A percentile compares a stretch with the other conserved stretches of the same genome.
Evolutionary conservation across 1,140 invertebrate genomes (phyloP).

Genomic region (Cyclina sinensis): DNA sequence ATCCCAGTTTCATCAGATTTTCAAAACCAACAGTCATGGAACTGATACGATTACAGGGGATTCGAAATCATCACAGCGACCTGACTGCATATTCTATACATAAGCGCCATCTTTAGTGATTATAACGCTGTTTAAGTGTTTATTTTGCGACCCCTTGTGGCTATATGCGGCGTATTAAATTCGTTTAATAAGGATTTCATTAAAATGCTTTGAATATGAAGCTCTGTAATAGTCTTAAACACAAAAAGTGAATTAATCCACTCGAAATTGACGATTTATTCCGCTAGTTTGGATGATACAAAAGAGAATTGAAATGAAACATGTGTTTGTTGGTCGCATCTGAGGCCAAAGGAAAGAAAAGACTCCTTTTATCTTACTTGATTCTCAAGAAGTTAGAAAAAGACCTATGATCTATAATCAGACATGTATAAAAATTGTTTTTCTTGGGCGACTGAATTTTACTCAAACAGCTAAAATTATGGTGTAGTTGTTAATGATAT

Average conservation of each 20-base stretch:
- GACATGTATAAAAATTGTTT: too few relatives aligned
- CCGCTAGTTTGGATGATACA: not conserved
- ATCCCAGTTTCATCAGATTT: not conserved
- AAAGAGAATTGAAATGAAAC: not conserved
- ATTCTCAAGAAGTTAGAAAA: too few relatives aligned
- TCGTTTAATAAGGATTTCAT: conserved; percentile 52
- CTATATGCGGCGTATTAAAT: conserved; percentile 35
- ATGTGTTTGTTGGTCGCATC: too few relatives aligned
- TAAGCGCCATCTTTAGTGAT: conserved; percentile 9
- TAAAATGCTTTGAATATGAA: conserved; percentile 4
- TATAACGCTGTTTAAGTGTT: conserved; percentile 55
- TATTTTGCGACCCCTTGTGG: conserved; percentile 34
- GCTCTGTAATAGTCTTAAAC: not conserved
- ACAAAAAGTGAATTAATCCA: conserved; percentile 39
- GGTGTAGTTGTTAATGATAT: too few relatives aligned
- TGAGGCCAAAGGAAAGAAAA: too few relatives aligned
- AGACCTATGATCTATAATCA: too few relatives aligned
- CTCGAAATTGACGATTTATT: not conserved
- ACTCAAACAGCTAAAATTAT: too few relatives aligned
- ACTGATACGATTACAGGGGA: conserved; percentile 37
- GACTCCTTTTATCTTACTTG: too few relatives aligned
- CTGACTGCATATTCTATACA: not conserved
- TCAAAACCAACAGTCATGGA: not conserved
- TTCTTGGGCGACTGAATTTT: too few relatives aligned
- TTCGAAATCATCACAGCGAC: not conserved